phyloP scores from a whole-genome alignment of 2,113 vertebrate species.

The Nothocercus nigrocapillus region DNA sequence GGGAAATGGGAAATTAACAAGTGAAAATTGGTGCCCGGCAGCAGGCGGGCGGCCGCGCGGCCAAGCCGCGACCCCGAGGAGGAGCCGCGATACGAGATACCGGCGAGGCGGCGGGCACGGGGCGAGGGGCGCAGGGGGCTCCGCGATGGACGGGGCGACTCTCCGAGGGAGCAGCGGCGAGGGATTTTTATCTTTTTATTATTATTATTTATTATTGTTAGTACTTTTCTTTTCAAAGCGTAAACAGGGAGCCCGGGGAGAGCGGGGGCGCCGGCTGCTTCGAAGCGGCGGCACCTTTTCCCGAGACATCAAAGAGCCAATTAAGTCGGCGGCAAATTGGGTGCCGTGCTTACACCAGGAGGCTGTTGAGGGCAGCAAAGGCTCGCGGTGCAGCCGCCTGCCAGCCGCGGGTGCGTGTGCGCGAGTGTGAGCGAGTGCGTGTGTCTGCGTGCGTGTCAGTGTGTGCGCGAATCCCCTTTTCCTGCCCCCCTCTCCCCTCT shows the following conservation, averaged over 20 bases:
- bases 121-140: background rate
- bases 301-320: slow-evolving; percentile 97
- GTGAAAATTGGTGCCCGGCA: slow-evolving; percentile 77
- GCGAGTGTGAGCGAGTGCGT: background rate
- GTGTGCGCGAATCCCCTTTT: background rate
- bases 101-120: slow-evolving; percentile 52
- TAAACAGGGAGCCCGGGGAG: slow-evolving; percentile 72
- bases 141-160: background rate
- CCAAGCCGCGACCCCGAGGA: slow-evolving; percentile 73
- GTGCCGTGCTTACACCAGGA: slow-evolving; percentile 86
- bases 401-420: slow-evolving; percentile 25
- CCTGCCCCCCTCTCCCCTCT: background rate
- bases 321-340: slow-evolving; percentile 93
- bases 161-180: slow-evolving; percentile 7
- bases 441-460: background rate
- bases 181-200: slow-evolving; percentile 7
- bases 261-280: slow-evolving; percentile 66
- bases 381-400: slow-evolving; percentile 72
- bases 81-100: slow-evolving; percentile 64
- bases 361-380: slow-evolving; percentile 90
- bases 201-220: no score
- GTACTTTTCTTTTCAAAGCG: slow-evolving; percentile 13
- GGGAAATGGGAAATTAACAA: slow-evolving; percentile 81
- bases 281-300: slow-evolving; percentile 86
- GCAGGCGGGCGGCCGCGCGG: slow-evolving; percentile 20